A percentile compares a stretch with the other conserved stretches of the same genome.
These are phyloP conservation scores for Odontocerum albicorne DNA, from an alignment of 2,888 invertebrate species.

Conservation along the genomic window DNA sequence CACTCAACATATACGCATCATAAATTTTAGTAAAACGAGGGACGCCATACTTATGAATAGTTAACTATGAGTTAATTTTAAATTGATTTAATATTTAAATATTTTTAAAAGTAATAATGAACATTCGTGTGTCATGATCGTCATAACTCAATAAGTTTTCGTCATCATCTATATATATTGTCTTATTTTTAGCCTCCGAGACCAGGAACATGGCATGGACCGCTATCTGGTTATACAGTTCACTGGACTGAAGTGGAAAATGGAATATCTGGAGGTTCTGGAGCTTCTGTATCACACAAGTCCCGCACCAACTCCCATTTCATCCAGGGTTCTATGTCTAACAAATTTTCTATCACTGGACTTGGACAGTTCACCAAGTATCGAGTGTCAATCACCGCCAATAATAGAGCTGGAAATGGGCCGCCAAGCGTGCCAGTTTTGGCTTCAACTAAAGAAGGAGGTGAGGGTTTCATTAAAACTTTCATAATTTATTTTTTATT, in stretches of 20 bases:
- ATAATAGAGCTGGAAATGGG: conserved; percentile 66
- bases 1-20: no score
- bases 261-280: conserved; percentile 3
- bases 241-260: conserved; percentile 58
- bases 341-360: conserved; percentile 52
- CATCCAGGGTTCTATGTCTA: conserved; percentile 55
- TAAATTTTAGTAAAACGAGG: no score
- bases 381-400: conserved; percentile 66
- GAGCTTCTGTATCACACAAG: conserved; percentile 6
- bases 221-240: conserved; percentile 74
- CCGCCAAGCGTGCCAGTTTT: conserved; percentile 60
- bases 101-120: no score
- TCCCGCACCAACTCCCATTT: conserved; percentile 38
- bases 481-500: no score
- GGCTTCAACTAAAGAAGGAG: conserved; percentile 66
- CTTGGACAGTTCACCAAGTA: conserved; percentile 67
- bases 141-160: background rate
- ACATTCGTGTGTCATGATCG: background rate
- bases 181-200: conserved; percentile 60
- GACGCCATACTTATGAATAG: no score
- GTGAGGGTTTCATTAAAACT: no score
- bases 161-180: no score
- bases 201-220: conserved; percentile 72
- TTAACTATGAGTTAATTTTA: no score
- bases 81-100: no score